Evolutionary conservation across 1,140 invertebrate species (phyloP), one percentile per base, ranked within the genome.

Genomic region (Physella acuta): DNA sequence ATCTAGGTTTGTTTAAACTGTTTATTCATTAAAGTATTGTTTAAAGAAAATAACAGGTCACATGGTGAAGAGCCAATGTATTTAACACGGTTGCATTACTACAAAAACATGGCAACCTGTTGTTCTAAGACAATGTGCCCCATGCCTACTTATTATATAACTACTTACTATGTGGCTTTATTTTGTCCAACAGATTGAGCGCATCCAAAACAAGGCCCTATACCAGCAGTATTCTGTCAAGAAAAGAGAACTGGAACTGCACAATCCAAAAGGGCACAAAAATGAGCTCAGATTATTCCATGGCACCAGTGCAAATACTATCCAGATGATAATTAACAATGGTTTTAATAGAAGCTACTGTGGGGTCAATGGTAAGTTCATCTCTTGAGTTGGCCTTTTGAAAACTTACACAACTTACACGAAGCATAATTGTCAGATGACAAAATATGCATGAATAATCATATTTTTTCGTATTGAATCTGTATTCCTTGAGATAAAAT

Each of bases 291-390:
- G 11, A 36, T 56, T 80, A 16, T 80, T 76, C 73, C 78, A 80
- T 70, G 76, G 77, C 0, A 77, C 76, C 30, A 68, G 59, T 61
- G 33, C 52, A 20, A 71, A 74, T 3, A 49, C 73, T 20, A 34
- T 75, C 3, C 53, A 67, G n/a, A 73, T 60, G 28, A 78, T 80
- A 16, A 78, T 75, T 68, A 44, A 58, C 3, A 36, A 75, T 68
- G 78, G 78, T 14, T 80, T 80, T 55, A 80, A 80, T 36, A 61
- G 78, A 20, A 77, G 76, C 53, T 77, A 76, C 56, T 79, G 76
- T 75, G 78, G 78, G 0, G 76, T 75, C 64, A 77, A 79, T 73
- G 77, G 77, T 79, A 72, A n/a, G n/a, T n/a, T n/a, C n/a, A n/a
- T n/a, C n/a, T n/a, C n/a, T n/a, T n/a, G n/a, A n/a, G n/a, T n/a